Conservation (phyloP, 2,888 invertebrate species). For the Tethea ocularis region DNA sequence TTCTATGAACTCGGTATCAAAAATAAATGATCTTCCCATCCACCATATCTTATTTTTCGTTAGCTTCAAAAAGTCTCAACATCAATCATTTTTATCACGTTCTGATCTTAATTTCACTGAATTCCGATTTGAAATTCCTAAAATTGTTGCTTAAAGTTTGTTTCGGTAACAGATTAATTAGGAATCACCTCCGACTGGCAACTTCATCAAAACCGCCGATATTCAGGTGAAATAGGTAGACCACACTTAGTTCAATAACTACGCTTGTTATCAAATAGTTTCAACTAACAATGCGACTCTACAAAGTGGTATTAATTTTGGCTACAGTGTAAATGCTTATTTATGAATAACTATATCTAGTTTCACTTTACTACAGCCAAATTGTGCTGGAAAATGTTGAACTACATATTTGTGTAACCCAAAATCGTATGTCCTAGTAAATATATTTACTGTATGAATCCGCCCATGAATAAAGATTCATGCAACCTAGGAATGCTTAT, state of each 20-base stretch:
- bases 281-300: constrained; percentile 46
- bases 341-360: neutral
- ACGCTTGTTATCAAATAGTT: constrained; percentile 60
- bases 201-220: constrained; percentile 21
- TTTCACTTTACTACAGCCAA: too few species aligned
- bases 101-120: neutral
- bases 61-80: too few species aligned
- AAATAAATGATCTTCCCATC: too few species aligned
- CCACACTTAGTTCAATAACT: constrained; percentile 33
- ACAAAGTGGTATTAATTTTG: constrained; percentile 41
- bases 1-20: too few species aligned
- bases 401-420: too few species aligned
- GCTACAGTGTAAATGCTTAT: neutral
- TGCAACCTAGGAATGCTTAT: too few species aligned
- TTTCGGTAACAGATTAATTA: constrained; percentile 63
- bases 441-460: too few species aligned
- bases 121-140: constrained; percentile 23
- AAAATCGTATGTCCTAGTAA: too few species aligned
- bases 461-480: too few species aligned
- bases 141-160: constrained; percentile 37
- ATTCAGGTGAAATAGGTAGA: constrained; percentile 32
- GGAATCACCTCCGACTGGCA: constrained; percentile 41
- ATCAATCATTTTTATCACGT: neutral
- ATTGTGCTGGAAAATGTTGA: too few species aligned
- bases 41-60: too few species aligned